Evolutionary conservation across 2,888 invertebrate genomes (phyloP).

Genomic region (Helicoverpa assulta): DNA sequence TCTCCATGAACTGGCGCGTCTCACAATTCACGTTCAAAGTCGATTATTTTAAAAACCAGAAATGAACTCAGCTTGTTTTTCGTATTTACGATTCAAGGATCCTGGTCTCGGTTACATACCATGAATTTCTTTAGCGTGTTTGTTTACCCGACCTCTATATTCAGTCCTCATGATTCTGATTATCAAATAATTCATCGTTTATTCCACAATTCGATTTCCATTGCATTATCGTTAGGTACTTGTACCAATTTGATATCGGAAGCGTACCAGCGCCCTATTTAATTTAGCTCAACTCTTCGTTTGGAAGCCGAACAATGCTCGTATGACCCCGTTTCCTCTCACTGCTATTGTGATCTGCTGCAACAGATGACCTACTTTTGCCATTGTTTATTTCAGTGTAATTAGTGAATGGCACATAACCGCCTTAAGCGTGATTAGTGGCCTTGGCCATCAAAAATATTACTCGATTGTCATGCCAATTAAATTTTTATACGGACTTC

Average conservation of each 20-base stretch:
- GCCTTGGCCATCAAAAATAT: slow-evolving; percentile 60
- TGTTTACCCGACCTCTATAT: slow-evolving; percentile 49
- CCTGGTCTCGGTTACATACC: slow-evolving; percentile 54
- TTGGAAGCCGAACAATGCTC: slow-evolving; percentile 77
- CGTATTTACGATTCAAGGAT: slow-evolving; percentile 68
- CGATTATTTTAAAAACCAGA: slow-evolving; percentile 79
- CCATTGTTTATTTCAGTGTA: slow-evolving; percentile 71
- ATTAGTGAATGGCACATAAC: slow-evolving; percentile 63
- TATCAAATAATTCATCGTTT: slow-evolving; percentile 35
- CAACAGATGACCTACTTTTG: slow-evolving; percentile 77
- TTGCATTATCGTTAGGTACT: slow-evolving; percentile 59
- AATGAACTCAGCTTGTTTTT: slow-evolving; percentile 64
- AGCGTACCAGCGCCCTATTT: slow-evolving; percentile 75
- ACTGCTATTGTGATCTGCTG: slow-evolving; percentile 73
- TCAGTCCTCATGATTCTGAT: slow-evolving; percentile 36
- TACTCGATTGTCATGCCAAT: slow-evolving; percentile 30
- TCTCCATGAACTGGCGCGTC: slow-evolving; percentile 80
- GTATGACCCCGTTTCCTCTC: slow-evolving; percentile 79
- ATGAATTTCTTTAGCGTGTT: slow-evolving; percentile 55
- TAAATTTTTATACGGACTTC: slow-evolving; percentile 22
- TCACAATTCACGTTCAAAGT: slow-evolving; percentile 85
- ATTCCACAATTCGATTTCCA: slow-evolving; percentile 27
- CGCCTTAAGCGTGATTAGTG: slow-evolving; percentile 45
- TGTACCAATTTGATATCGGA: slow-evolving; percentile 74
- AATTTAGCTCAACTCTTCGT: slow-evolving; percentile 74